These are phyloP conservation scores for Ephialtes manifestator DNA, from an alignment of 2,888 invertebrate genomes.

Conservation along the genomic window DNA sequence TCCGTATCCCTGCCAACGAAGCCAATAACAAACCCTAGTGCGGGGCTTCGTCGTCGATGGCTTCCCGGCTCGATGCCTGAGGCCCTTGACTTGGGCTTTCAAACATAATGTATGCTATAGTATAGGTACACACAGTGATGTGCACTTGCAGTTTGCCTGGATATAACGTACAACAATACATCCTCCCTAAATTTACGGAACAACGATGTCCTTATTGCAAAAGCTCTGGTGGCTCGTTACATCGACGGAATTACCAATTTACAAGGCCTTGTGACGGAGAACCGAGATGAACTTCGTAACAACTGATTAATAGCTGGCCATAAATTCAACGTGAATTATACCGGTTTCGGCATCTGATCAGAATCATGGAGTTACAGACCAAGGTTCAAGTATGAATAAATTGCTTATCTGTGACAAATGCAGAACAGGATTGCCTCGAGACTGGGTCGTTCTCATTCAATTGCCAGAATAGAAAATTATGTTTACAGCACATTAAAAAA, in stretches of 20 bases:
- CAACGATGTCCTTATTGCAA: neutral
- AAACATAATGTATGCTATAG: neutral
- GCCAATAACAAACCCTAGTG: constrained; percentile 43
- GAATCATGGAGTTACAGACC: neutral
- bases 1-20: constrained; percentile 54
- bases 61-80: constrained; percentile 21
- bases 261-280: neutral
- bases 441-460: neutral
- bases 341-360: neutral
- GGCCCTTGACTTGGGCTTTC: neutral
- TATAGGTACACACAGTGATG: neutral
- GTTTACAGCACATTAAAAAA: too few relatives aligned
- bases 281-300: neutral
- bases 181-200: constrained; percentile 20
- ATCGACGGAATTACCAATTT: neutral
- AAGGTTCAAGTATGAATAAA: constrained; percentile 19
- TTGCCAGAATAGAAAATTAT: neutral
- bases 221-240: constrained; percentile 24
- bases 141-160: neutral
- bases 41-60: constrained; percentile 30
- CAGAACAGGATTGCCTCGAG: constrained; percentile 13
- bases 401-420: constrained; percentile 10
- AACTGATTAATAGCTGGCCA: neutral
- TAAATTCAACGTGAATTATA: constrained; percentile 22
- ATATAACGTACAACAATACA: constrained; percentile 3